A percentile compares a stretch with the other conserved stretches of the same genome.
phyloP scores from a whole-genome alignment of 2,888 invertebrate genomes.

The Pollenia griseotomentosa region DNA sequence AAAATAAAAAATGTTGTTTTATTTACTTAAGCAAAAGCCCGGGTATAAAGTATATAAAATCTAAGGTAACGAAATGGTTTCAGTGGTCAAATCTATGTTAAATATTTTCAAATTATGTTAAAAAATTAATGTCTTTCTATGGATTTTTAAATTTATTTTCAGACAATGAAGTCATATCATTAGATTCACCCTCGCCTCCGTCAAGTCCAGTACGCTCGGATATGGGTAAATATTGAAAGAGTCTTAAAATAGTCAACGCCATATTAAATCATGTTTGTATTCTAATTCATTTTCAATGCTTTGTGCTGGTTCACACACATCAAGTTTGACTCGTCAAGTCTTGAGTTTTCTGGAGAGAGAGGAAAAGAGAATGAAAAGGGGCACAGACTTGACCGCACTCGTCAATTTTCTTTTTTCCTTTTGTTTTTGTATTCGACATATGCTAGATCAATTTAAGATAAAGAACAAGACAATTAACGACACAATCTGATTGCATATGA shows the following conservation, averaged over 20 bases:
- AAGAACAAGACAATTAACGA: too few relatives aligned
- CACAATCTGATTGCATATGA: too few relatives aligned
- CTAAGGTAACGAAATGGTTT: slow-evolving; percentile 76
- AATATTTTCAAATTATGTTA: neutral
- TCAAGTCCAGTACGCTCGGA: slow-evolving; percentile 76
- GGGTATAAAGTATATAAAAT: slow-evolving; percentile 67
- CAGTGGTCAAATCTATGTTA: slow-evolving; percentile 70
- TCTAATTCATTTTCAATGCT: neutral
- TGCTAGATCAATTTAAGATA: too few relatives aligned
- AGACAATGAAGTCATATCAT: slow-evolving; percentile 78
- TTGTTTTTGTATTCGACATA: too few relatives aligned
- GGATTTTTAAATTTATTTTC: slow-evolving; percentile 66
- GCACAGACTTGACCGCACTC: too few relatives aligned
- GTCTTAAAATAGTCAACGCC: neutral
- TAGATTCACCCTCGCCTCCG: slow-evolving; percentile 81
- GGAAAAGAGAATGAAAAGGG: too few relatives aligned
- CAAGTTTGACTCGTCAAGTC: too few relatives aligned
- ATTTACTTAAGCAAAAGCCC: slow-evolving; percentile 58
- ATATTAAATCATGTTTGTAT: neutral
- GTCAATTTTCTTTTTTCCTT: too few relatives aligned
- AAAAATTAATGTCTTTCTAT: slow-evolving; percentile 43
- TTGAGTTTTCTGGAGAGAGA: too few relatives aligned
- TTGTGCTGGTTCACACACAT: too few relatives aligned
- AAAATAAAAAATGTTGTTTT: slow-evolving; percentile 70
- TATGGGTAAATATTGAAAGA: slow-evolving; percentile 72